Base-by-base conservation (phyloP, 2,797 vertebrate species). In the Diceros bicornis region DNA sequence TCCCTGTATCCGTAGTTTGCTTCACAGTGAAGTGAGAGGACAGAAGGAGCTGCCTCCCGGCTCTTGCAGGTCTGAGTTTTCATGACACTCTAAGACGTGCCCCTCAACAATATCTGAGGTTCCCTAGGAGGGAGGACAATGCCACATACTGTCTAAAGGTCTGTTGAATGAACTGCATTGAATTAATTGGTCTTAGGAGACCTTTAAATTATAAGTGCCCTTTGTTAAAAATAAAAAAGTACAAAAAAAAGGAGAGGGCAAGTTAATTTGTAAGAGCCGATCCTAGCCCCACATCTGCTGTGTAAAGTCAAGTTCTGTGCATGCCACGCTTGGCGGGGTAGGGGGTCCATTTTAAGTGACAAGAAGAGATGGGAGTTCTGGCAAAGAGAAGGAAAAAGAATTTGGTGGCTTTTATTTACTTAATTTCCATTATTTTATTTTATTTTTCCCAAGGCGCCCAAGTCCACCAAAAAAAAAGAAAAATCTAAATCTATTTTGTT, bases 161-260 rank as follows among this genome's bases (percentile, higher is more conserved):
- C 96, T 96, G 78, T 20, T 81, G 37, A 69, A 81, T 20, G 32
- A 89, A 50, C 59, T 32, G 55, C 81, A 88, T 12, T 90, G 94
- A 62, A 90, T 47, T 94, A 94, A 96, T 59, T 97, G 81, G 84
- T 77, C 92, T 94, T 41, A 55, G 68, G 92, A 94, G 92, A 95
- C 59, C 79, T 91, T 96, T 93, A 91, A 41, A 93, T 95, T 89
- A 41, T 61, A 96, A 90, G 64, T 62, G 57, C 6, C 59, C 87
- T 96, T 90, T 90, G 87, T 88, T 72, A 59, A 93, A 96, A 95
- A 91, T 64, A 89, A 89, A 93, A 87, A 74, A 64, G 32, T 59
- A 29, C 23, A 20, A 55, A n/a, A 61, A 64, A 59, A 44, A 7
- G 29, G 34, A 61, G 13, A 37, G 4, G 11, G 4, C 23, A 74